Conservation (phyloP, 2,797 vertebrate genomes). For the Potorous gilbertii region DNA sequence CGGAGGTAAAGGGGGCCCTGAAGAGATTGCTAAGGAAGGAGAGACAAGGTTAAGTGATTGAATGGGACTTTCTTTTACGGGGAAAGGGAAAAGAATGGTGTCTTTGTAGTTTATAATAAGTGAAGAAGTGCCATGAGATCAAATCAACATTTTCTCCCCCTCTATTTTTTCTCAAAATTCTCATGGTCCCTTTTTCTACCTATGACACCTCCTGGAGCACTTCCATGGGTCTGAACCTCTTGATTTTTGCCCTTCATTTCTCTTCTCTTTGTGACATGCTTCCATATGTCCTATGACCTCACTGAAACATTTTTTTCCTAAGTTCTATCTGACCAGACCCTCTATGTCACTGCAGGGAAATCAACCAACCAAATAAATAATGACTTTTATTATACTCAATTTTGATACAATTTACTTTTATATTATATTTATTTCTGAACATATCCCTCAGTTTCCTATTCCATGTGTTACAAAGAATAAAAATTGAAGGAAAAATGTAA, state of each 20-base stretch:
- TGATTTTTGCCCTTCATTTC: neutral
- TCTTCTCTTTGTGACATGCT: neutral
- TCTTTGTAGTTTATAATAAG: neutral
- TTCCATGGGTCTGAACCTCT: neutral
- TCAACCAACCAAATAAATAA: neutral
- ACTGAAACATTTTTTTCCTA: neutral
- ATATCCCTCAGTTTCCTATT: neutral
- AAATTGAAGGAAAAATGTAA: neutral
- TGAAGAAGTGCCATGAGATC: too few species aligned
- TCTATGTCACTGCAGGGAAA: neutral
- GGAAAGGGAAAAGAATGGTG: neutral
- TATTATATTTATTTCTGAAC: neutral
- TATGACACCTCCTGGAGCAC: neutral
- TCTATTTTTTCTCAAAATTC: neutral
- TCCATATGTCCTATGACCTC: neutral
- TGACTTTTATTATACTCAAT: neutral
- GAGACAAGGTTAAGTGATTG: neutral
- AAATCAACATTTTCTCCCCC: neutral
- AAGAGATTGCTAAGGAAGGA: slow-evolving; percentile 12
- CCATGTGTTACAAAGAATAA: neutral
- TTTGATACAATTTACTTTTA: neutral
- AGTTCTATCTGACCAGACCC: neutral
- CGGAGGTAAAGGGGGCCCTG: slow-evolving; percentile 34
- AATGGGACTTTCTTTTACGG: neutral
- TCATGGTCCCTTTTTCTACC: neutral